Base-by-base conservation (phyloP, 1,140 invertebrate genomes). In the Eufriesea mexicana region DNA sequence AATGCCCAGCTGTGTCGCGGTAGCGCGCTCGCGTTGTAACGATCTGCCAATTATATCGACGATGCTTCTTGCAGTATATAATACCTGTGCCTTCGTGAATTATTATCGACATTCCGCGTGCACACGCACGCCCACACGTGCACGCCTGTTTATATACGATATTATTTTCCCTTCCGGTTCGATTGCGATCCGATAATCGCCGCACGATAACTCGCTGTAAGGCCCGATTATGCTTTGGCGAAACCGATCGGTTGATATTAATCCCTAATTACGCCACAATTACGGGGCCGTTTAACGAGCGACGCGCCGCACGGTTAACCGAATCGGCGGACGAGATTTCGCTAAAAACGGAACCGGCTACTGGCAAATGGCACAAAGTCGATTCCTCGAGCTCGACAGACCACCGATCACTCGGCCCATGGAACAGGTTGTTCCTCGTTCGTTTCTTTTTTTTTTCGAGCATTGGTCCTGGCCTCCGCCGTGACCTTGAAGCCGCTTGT, bases 31-130 rank as follows among this genome's bases (percentile, higher is more conserved):
- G 20, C 23, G 20, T 23, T 8, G 23, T 14, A 51, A 57, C 74
- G 25, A 61, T 14, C 45, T 25, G 80, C 47, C 68, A 72, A 80
- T 72, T 62, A 73, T n/a, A 35, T 51, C 35, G 35, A 66, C 35
- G 71, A 81, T 64, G 47, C 55, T 74, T 47, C 70, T 74, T 74
- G 12, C 55, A 74, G 74, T 64, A 72, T 74, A 81, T 74, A 81
- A 74, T 66, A 70, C 2, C 0, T 23, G 18, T 14, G 20, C 57
- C 49, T 66, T 55, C 2, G 61, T 28, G 28, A 72, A 72, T 79
- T 72, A 79, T 70, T 61, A 49, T 7, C 2, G 28, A 12, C 25
- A 20, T 2, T 4, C 14, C 18, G 25, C 25, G 14, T 49, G 5
- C 20, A 5, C 42, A 16, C 18, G 18, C 18, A 28, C 23, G 23